Evolutionary conservation across 2,113 vertebrate genomes (phyloP).

Genomic region (Rhadina sibilatrix): DNA sequence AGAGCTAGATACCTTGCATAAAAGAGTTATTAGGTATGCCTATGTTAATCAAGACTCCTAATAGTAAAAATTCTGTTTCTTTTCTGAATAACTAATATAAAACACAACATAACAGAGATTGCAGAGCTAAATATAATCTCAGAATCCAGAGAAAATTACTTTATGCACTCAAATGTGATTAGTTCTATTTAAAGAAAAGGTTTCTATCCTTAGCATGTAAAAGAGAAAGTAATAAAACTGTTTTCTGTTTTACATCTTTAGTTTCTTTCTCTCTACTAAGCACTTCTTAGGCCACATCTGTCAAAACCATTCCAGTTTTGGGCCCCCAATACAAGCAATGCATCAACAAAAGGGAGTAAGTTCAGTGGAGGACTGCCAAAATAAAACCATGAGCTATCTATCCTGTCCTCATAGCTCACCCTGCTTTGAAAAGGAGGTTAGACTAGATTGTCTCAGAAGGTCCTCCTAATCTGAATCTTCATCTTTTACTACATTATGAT

Average conservation of each 20-base stretch:
- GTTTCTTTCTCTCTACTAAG: not conserved
- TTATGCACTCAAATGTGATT: not conserved
- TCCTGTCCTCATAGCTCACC: not conserved
- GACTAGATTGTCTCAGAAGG: not conserved
- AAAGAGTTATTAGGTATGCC: not conserved
- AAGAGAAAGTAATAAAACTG: not conserved
- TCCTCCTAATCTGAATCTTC: not conserved
- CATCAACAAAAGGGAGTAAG: not conserved
- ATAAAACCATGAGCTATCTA: not conserved
- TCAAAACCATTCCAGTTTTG: not conserved
- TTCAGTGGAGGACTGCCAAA: not conserved
- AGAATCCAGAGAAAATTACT: not conserved
- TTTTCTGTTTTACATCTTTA: not conserved
- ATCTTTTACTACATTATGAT: not conserved
- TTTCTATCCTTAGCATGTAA: not conserved
- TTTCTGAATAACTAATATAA: not conserved
- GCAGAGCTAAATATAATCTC: not conserved
- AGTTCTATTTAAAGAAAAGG: not conserved
- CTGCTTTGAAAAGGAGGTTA: not conserved
- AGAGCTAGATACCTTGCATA: not conserved
- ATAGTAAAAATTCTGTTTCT: not conserved
- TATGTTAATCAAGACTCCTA: not conserved
- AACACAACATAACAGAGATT: not conserved
- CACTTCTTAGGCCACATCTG: not conserved
- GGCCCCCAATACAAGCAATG: not conserved